Evolutionary conservation across 2,113 vertebrate genomes (phyloP).

Genomic region (Hymenochirus boettgeri): DNA sequence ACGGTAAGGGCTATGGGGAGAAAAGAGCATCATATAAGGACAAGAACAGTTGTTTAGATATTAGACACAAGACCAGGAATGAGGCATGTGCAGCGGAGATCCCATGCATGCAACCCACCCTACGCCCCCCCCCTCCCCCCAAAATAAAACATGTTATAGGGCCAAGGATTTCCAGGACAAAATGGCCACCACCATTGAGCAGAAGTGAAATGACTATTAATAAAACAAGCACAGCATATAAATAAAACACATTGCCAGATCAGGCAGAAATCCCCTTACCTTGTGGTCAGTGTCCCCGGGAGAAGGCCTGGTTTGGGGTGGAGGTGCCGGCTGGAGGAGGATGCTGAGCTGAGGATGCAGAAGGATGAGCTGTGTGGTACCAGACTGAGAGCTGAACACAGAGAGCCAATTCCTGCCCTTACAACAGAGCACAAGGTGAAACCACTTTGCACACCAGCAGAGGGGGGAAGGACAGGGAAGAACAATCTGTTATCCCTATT

Average conservation of each 20-base stretch:
- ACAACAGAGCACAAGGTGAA: conserved; percentile 52
- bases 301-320: neutral
- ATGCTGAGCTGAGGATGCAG: conserved; percentile 42
- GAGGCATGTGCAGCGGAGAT: no score
- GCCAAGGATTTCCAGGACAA: conserved; percentile 52
- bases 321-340: conserved; percentile 9
- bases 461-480: conserved; percentile 6
- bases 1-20: no score
- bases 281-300: neutral
- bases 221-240: neutral
- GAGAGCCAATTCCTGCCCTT: conserved; percentile 43
- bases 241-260: neutral
- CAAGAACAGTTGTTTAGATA: no score
- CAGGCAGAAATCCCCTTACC: neutral
- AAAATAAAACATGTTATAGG: neutral
- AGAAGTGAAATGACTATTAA: neutral
- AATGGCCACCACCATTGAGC: conserved; percentile 51
- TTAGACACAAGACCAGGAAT: no score
- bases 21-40: no score
- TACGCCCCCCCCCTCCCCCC: neutral
- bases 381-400: conserved; percentile 18
- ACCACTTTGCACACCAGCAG: conserved; percentile 40
- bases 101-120: neutral
- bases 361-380: conserved; percentile 39
- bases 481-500: neutral